Evolutionary conservation across 1,140 invertebrate species (phyloP).

Genomic region (Holotrichia oblita): DNA sequence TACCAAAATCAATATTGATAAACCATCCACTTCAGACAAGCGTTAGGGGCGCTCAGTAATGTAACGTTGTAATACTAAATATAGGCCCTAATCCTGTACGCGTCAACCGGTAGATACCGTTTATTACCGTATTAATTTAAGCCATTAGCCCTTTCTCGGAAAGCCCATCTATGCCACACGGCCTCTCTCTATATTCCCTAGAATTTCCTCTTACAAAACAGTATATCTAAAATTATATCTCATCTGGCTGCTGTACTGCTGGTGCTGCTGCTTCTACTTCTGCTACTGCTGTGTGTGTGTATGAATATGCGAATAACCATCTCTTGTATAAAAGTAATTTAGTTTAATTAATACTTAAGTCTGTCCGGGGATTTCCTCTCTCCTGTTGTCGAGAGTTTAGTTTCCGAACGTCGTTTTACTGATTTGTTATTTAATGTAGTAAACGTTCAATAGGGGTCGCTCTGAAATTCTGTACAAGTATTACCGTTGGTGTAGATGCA

Average conservation of each 20-base stretch:
- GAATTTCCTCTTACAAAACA: not conserved
- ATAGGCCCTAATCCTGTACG: constrained; percentile 3
- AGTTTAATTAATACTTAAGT: not conserved
- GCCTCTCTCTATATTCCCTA: not conserved
- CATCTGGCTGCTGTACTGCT: too few species aligned
- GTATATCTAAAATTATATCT: constrained; percentile 3
- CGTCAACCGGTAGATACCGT: constrained; percentile 13
- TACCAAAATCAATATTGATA: constrained; percentile 18
- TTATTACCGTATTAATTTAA: constrained; percentile 21
- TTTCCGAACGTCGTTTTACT: constrained; percentile 12
- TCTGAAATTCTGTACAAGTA: too few species aligned
- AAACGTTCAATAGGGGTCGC: too few species aligned
- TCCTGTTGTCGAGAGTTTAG: not conserved
- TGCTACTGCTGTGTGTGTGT: too few species aligned
- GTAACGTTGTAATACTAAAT: not conserved
- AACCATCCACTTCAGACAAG: not conserved
- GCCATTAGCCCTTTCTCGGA: constrained; percentile 6
- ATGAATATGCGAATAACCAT: too few species aligned
- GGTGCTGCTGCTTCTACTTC: too few species aligned
- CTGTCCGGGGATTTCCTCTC: not conserved
- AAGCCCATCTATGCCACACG: not conserved
- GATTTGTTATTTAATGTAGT: constrained; percentile 9
- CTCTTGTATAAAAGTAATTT: not conserved
- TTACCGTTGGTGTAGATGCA: too few species aligned
- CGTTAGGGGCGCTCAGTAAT: not conserved